Evolutionary conservation across 1,140 invertebrate species (phyloP), one percentile per base, ranked within the genome.

Genomic region (Eciton burchellii): DNA sequence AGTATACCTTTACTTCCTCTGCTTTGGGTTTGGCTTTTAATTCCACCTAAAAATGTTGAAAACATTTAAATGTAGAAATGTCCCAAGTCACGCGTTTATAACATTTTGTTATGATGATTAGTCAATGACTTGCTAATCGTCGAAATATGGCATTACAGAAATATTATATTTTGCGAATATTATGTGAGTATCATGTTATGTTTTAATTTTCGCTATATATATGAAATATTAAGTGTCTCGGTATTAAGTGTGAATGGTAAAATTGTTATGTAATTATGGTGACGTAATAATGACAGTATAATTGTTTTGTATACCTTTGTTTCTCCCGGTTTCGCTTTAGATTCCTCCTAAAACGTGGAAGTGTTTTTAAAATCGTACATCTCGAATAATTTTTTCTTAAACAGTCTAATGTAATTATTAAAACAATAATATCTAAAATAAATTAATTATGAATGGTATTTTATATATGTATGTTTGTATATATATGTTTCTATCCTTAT

Each of bases 1-100:
- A 68, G 12, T 83, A 63, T 91, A 91, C 90, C 89, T 91, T 91
- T 68, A 84, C 41, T 73, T 79, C 84, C 11, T 86, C 85, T 35
- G 43, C 43, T 54, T 81, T 81, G 19, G 56, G 56, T 73, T 81
- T 81, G 68, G 77, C 26, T 84, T 83, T 84, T 19, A 54, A 62
- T 85, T 82, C 87, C 62, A 84, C 83, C 85, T 90, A 76, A 85
- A 90, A 88, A 77, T 29, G 41, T 21, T 68, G 12, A 21, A 70
- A 77, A 56, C 41, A 16, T 77, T 65, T 66, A 24, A 68, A 68
- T 43, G 21, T 68, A 26, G 9, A 77, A n/a, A 70, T 79, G 12
- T 65, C 3, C 63, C n/a, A 45, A 66, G 16, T 70, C 66, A 45
- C 8, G 19, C 21, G 19, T 56, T 56, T 43, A 68, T 19, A 29